A percentile compares a stretch with the other conserved stretches of the same genome.
Conservation (phyloP, 2,113 vertebrate species). For the Osmerus mordax region DNA sequence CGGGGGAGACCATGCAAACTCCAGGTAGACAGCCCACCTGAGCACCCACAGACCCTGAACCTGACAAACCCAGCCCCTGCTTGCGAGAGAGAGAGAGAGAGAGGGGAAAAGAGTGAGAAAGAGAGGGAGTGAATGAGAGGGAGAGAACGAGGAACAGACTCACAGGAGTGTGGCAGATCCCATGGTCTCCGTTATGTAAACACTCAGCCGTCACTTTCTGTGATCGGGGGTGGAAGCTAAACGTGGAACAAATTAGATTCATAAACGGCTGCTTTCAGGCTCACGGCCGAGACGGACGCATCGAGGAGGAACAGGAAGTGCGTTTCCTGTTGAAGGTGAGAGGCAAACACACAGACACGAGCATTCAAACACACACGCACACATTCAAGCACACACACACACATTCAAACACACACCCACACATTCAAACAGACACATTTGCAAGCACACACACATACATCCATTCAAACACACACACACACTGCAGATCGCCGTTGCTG, state of each 20-base stretch:
- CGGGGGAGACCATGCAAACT: too few species aligned
- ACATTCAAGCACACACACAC: neutral
- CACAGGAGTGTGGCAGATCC: neutral
- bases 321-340: neutral
- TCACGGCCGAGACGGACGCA: slow-evolving; percentile 37
- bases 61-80: too few species aligned
- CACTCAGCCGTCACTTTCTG: slow-evolving; percentile 46
- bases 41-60: neutral
- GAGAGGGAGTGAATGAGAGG: neutral
- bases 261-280: slow-evolving; percentile 73
- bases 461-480: slow-evolving; percentile 7
- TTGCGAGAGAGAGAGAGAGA: neutral
- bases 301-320: neutral
- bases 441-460: too few species aligned
- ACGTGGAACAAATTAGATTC: slow-evolving; percentile 71
- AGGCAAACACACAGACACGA: neutral
- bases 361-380: neutral
- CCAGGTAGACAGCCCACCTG: too few species aligned
- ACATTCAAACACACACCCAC: neutral
- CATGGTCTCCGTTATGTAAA: slow-evolving; percentile 46
- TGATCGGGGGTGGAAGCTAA: slow-evolving; percentile 51
- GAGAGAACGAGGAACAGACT: neutral
- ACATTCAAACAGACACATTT: neutral
- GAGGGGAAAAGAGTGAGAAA: too few species aligned
- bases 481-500: neutral